A percentile compares a stretch with the other conserved stretches of the same genome.
Evolutionary conservation across 30 jellyfish, hydroid and myxozoan genomes (phyloP).

Genomic region (Chrysaora quinquecirrha): DNA sequence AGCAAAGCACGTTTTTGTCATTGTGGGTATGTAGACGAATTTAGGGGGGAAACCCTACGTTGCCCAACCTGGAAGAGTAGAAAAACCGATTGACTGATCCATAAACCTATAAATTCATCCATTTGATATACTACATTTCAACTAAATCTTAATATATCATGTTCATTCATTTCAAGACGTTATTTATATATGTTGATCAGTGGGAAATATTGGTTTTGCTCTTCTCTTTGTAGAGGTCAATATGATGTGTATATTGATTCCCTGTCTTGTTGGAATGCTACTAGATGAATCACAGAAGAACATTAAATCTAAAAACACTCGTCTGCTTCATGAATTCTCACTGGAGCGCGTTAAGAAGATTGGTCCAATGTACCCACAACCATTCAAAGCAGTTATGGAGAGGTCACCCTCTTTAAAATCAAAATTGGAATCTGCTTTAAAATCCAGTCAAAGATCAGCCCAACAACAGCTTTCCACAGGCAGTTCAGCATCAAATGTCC

Average conservation of each 20-base stretch:
- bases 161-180: too few species aligned
- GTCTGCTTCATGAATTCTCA: slow-evolving; percentile 81
- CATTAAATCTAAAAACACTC: slow-evolving; percentile 61
- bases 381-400: slow-evolving; percentile 84
- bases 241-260: slow-evolving; percentile 81
- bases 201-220: too few species aligned
- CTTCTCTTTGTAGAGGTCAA: slow-evolving; percentile 79
- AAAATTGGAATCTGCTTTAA: slow-evolving; percentile 83
- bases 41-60: too few species aligned
- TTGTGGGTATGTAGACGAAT: too few species aligned
- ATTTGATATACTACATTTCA: too few species aligned
- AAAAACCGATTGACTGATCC: too few species aligned
- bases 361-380: slow-evolving; percentile 92
- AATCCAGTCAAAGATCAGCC: slow-evolving; percentile 73
- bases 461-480: slow-evolving; percentile 24
- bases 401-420: slow-evolving; percentile 81
- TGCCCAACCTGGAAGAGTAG: too few species aligned
- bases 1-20: too few species aligned
- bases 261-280: slow-evolving; percentile 66
- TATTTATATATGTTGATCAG: too few species aligned
- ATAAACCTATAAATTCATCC: too few species aligned
- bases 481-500: slow-evolving; percentile 54
- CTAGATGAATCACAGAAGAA: slow-evolving; percentile 43
- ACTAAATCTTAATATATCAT: too few species aligned
- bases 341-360: slow-evolving; percentile 85